Evolutionary conservation across 2,797 vertebrate genomes (phyloP).

Genomic region (Sternotherus odoratus): DNA sequence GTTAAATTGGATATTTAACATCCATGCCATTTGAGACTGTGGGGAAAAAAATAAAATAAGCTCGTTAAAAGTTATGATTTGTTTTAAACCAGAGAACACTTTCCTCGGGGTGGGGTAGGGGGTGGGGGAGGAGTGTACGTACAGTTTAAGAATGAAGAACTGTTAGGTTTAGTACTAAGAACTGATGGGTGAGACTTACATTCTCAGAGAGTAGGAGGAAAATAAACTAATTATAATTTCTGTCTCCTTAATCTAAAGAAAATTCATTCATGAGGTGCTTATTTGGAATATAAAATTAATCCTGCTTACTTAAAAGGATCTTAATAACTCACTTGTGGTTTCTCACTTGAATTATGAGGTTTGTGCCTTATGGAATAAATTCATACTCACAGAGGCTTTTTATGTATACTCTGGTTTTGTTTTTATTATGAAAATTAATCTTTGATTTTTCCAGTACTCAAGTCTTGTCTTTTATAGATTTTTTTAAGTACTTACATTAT

Average conservation of each 20-base stretch:
- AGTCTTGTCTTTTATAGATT: conserved; percentile 19
- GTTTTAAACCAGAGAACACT: conserved; percentile 39
- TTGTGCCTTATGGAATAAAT: background rate
- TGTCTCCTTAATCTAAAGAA: conserved; percentile 15
- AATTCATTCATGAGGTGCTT: conserved; percentile 45
- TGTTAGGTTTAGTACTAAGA: conserved; percentile 33
- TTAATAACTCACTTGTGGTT: conserved; percentile 22
- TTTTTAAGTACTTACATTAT: conserved; percentile 5
- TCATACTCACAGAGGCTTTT: background rate
- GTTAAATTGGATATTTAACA: conserved; percentile 34
- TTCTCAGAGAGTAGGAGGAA: conserved; percentile 7
- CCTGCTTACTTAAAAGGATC: conserved; percentile 16
- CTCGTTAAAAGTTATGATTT: conserved; percentile 44
- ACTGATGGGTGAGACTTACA: conserved; percentile 41
- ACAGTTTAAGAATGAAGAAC: conserved; percentile 62
- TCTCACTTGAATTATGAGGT: conserved; percentile 13
- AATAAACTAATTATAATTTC: conserved; percentile 25
- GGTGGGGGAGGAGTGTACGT: conserved; percentile 4
- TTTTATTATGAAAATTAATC: conserved; percentile 20
- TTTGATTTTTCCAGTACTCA: conserved; percentile 27
- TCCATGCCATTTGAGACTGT: background rate
- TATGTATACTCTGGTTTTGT: background rate
- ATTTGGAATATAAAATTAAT: conserved; percentile 44
- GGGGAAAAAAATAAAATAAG: background rate
- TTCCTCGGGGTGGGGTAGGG: conserved; percentile 23